Percentiles rank a stretch among this genome's conserved stretches.
phyloP scores from a whole-genome alignment of 2,113 vertebrate species.

The Chloebia gouldiae region DNA sequence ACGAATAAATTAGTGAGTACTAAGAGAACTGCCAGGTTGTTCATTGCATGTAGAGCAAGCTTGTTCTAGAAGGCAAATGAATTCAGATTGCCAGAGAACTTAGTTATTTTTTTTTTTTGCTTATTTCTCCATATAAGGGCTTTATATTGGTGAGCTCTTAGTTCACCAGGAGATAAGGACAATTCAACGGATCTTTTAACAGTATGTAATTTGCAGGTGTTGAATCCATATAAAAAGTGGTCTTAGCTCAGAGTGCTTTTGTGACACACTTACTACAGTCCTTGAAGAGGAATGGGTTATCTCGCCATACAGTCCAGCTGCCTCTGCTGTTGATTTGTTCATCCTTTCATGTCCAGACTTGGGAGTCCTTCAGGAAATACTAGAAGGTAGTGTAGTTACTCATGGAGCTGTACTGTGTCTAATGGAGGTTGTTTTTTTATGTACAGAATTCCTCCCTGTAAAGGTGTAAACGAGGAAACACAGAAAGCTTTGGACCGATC shows the following conservation, averaged over 20 bases:
- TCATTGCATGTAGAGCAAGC: neutral
- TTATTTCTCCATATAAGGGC: neutral
- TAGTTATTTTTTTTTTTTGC: neutral
- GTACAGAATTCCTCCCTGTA: conserved; percentile 90
- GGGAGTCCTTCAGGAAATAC: neutral
- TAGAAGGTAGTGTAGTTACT: neutral
- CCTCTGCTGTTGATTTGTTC: neutral
- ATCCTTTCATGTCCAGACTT: neutral
- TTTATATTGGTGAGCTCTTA: neutral
- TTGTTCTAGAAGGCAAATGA: neutral
- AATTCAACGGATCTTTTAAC: neutral
- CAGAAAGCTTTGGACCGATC: conserved; percentile 89
- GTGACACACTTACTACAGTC: neutral
- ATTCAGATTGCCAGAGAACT: neutral
- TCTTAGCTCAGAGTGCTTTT: neutral
- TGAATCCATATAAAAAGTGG: neutral
- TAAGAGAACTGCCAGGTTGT: neutral
- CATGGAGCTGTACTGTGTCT: neutral
- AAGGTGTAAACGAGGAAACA: conserved; percentile 90
- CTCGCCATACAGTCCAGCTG: neutral
- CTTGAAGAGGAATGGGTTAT: neutral
- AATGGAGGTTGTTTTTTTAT: neutral
- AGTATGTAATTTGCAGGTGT: neutral
- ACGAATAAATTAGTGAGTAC: neutral
- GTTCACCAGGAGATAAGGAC: neutral